phyloP scores from a whole-genome alignment of 1,140 invertebrate species.

The Andricus grossulariae region DNA sequence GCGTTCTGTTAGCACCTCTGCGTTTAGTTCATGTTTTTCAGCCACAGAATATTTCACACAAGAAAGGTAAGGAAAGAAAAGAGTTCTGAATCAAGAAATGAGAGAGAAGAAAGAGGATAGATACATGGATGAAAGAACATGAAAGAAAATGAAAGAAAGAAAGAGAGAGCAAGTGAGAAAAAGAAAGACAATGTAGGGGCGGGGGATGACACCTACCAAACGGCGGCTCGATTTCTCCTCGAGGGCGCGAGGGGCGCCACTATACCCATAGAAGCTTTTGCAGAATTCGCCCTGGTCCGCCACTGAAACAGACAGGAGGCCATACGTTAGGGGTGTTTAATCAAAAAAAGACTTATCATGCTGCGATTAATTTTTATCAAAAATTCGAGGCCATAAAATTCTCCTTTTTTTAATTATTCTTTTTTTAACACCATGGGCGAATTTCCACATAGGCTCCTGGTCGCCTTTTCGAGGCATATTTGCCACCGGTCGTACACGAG shows the following conservation, averaged over 20 bases:
- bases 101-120: slow-evolving; percentile 25
- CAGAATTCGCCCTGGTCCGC: slow-evolving; percentile 88
- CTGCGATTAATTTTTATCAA: slow-evolving; percentile 32
- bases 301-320: slow-evolving; percentile 86
- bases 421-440: slow-evolving; percentile 68
- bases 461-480: slow-evolving; percentile 49
- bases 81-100: neutral
- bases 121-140: slow-evolving; percentile 35
- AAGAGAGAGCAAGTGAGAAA: slow-evolving; percentile 36
- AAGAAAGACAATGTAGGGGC: slow-evolving; percentile 49
- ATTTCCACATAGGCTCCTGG: slow-evolving; percentile 75
- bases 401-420: slow-evolving; percentile 29
- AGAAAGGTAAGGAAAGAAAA: neutral
- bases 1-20: too few species aligned
- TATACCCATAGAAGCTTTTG: slow-evolving; percentile 84
- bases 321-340: slow-evolving; percentile 76
- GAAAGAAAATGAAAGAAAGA: slow-evolving; percentile 21
- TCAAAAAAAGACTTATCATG: slow-evolving; percentile 31
- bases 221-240: slow-evolving; percentile 82
- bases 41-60: neutral
- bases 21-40: too few species aligned
- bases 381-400: slow-evolving; percentile 9
- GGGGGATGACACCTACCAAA: slow-evolving; percentile 80
- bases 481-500: slow-evolving; percentile 51
- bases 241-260: slow-evolving; percentile 77